Conservation (phyloP, 2,797 vertebrate genomes). For the Ispidina lecontei region DNA sequence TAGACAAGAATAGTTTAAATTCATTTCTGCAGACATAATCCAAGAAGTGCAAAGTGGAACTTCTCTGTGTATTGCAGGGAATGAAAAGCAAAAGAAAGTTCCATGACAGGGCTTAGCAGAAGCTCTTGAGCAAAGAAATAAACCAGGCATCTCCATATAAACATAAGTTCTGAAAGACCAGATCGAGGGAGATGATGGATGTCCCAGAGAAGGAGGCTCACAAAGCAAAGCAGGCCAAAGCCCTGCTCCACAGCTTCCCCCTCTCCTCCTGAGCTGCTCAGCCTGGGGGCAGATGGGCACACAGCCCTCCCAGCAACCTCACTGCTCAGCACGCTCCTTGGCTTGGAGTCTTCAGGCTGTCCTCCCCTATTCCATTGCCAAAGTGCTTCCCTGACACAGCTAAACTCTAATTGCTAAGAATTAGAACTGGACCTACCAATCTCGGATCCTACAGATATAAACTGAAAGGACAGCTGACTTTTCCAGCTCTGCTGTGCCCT, state of each 20-base stretch:
- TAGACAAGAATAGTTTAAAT: conserved; percentile 8
- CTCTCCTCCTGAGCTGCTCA: not conserved
- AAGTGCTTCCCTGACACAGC: not conserved
- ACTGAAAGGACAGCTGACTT: not conserved
- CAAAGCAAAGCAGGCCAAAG: not conserved
- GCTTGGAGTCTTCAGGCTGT: not conserved
- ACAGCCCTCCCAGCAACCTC: not conserved
- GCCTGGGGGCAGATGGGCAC: fast-evolving
- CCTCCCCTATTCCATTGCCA: not conserved
- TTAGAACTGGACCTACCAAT: not conserved
- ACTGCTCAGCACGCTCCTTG: not conserved
- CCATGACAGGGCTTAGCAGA: conserved; percentile 19
- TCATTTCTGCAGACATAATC: not conserved
- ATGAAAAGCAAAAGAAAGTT: conserved; percentile 2
- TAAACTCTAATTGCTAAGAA: not conserved
- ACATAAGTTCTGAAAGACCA: not conserved
- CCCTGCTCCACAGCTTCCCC: not conserved
- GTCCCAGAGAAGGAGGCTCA: not conserved
- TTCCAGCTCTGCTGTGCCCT: not conserved
- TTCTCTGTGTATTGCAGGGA: not conserved
- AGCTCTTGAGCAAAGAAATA: conserved; percentile 18
- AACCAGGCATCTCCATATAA: not conserved
- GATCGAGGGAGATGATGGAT: not conserved
- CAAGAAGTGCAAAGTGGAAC: not conserved
- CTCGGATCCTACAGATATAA: not conserved